Conservation (phyloP, 2,797 vertebrate species). For the Syncerus caffer region DNA sequence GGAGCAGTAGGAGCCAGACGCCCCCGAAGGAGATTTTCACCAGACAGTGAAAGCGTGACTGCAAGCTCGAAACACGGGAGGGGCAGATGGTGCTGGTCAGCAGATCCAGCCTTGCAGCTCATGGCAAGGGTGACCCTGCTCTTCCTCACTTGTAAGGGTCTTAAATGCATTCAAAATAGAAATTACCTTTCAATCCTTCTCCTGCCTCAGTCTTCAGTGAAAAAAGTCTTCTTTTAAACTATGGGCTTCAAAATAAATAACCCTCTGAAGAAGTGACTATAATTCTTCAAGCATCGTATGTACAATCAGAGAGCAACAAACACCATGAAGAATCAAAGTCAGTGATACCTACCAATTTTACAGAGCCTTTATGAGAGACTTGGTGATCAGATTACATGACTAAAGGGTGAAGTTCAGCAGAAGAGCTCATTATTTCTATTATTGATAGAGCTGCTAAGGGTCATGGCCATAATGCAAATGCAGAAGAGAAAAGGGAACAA, state of each 20-base stretch:
- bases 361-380: background rate
- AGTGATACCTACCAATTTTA: slow-evolving; percentile 40
- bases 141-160: background rate
- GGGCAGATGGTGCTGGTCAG: background rate
- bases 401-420: background rate
- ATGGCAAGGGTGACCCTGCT: background rate
- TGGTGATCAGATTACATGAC: slow-evolving; percentile 52
- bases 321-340: background rate
- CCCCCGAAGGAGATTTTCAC: background rate
- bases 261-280: background rate
- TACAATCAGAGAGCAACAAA: background rate
- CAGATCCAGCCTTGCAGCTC: background rate
- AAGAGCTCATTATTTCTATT: slow-evolving; percentile 49
- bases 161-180: background rate
- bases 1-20: slow-evolving; percentile 21
- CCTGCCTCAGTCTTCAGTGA: background rate
- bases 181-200: background rate
- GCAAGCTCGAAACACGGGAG: background rate
- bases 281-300: background rate
- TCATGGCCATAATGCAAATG: background rate
- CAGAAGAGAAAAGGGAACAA: background rate
- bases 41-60: background rate
- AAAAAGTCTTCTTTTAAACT: background rate
- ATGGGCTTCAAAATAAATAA: background rate
- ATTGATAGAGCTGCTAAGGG: background rate